Percentiles rank a stretch among this genome's conserved stretches.
phyloP scores from a whole-genome alignment of 1,140 invertebrate genomes.

The Asbolus verrucosus region DNA sequence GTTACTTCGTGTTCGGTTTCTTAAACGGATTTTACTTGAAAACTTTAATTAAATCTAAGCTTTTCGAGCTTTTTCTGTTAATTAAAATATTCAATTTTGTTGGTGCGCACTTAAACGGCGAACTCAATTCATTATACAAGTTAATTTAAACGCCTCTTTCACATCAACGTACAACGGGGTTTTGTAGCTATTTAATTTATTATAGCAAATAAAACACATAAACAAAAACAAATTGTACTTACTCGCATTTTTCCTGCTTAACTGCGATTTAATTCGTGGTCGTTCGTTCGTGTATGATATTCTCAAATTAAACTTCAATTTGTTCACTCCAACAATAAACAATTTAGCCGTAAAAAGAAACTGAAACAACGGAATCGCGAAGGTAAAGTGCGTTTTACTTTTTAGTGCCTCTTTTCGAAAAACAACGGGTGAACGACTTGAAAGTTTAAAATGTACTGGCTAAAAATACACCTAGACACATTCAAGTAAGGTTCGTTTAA shows the following conservation, averaged over 20 bases:
- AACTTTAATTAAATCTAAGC: slow-evolving; percentile 30
- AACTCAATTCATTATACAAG: slow-evolving; percentile 30
- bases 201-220: not conserved
- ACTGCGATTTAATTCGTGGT: not conserved
- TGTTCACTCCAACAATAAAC: slow-evolving; percentile 14
- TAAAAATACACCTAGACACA: slow-evolving; percentile 43
- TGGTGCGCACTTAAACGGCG: slow-evolving; percentile 24
- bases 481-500: slow-evolving; percentile 37
- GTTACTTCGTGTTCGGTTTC: not conserved
- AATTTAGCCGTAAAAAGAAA: not conserved
- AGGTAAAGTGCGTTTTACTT: slow-evolving; percentile 1
- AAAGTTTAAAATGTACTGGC: slow-evolving; percentile 46
- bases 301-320: slow-evolving; percentile 10
- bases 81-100: slow-evolving; percentile 37
- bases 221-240: slow-evolving; percentile 1
- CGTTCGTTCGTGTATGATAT: slow-evolving; percentile 7
- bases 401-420: slow-evolving; percentile 16
- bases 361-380: not conserved
- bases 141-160: slow-evolving; percentile 34
- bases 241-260: not conserved
- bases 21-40: not conserved
- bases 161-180: slow-evolving; percentile 6
- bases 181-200: not conserved
- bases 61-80: slow-evolving; percentile 22
- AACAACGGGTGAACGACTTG: slow-evolving; percentile 44